Conservation (phyloP, 2,797 vertebrate genomes). For the Dermochelys coriacea region DNA sequence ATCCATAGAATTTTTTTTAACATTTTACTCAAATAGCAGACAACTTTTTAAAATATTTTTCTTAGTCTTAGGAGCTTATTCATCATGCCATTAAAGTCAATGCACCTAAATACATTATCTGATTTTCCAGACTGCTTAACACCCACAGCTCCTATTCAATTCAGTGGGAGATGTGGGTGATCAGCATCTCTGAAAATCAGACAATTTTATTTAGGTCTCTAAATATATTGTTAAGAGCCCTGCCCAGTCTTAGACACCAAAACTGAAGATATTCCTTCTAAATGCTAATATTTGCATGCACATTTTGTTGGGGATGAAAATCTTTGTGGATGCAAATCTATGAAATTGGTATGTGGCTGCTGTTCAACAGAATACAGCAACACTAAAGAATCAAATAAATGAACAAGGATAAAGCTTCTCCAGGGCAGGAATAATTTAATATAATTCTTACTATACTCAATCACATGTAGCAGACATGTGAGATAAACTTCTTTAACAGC, state of each 20-base stretch:
- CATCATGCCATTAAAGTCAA: not conserved
- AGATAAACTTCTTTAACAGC: constrained; percentile 37
- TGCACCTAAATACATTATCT: not conserved
- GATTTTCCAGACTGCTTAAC: not conserved
- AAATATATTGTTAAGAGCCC: not conserved
- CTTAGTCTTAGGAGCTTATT: not conserved
- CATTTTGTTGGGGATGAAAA: not conserved
- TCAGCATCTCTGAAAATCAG: not conserved
- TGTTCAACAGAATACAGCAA: not conserved
- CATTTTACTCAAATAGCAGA: not conserved
- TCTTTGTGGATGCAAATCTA: not conserved
- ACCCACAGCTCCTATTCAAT: not conserved
- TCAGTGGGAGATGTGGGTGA: not conserved
- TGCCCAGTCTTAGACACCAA: not conserved
- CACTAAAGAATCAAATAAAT: not conserved
- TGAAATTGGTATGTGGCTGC: not conserved
- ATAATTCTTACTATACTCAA: not conserved
- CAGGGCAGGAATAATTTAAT: not conserved
- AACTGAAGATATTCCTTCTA: not conserved
- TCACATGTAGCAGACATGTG: not conserved
- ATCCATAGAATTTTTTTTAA: not conserved
- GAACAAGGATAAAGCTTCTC: constrained; percentile 18
- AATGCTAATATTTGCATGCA: not conserved
- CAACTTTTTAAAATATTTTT: not conserved
- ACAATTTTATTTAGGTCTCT: not conserved